phyloP scores from a whole-genome alignment of 2,113 vertebrate genomes.

The Myocastor coypus region DNA sequence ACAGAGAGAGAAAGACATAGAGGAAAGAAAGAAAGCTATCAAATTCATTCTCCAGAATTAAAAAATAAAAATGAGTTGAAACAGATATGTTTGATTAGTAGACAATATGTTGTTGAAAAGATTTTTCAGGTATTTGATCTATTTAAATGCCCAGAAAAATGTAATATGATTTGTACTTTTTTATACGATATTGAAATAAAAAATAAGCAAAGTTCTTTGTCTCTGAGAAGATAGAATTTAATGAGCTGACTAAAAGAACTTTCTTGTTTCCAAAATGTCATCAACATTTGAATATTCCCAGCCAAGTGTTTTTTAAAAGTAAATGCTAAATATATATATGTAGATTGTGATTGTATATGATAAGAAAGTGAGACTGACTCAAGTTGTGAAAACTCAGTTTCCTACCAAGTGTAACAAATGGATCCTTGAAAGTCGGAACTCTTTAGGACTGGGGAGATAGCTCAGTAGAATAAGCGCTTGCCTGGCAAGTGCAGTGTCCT shows the following conservation, averaged over 20 bases:
- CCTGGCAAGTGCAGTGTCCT: no score
- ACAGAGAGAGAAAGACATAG: no score
- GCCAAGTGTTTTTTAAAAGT: background rate
- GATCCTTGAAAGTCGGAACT: constrained; percentile 14
- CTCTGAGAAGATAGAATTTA: constrained; percentile 37
- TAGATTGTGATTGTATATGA: constrained; percentile 41
- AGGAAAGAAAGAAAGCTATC: no score
- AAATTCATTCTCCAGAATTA: background rate
- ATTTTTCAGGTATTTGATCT: background rate
- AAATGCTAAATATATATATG: constrained; percentile 60
- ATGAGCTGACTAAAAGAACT: background rate
- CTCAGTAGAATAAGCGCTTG: no score
- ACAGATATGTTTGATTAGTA: background rate
- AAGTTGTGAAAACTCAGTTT: constrained; percentile 36
- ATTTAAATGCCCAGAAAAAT: background rate
- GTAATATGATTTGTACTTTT: background rate
- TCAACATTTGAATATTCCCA: constrained; percentile 34
- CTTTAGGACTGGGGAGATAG: no score
- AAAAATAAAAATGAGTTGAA: constrained; percentile 37
- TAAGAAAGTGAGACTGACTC: constrained; percentile 18
- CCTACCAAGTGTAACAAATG: background rate
- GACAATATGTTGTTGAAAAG: background rate
- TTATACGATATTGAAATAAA: background rate
- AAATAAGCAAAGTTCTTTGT: background rate
- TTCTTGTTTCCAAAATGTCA: background rate